phyloP scores from a whole-genome alignment of 2,888 invertebrate genomes.

The Lepidonotus clava region DNA sequence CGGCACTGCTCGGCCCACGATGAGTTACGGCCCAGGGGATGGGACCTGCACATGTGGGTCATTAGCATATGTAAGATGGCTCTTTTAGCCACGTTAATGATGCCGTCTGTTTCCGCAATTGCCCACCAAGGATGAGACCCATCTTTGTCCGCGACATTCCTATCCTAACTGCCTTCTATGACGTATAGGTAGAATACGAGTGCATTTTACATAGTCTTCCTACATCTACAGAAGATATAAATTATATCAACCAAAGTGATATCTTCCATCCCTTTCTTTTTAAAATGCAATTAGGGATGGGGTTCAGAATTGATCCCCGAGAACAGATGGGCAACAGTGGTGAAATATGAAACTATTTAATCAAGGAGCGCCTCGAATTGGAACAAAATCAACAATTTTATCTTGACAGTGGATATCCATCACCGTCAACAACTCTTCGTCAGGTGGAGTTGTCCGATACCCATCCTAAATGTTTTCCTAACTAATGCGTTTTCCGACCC shows the following conservation, averaged over 20 bases:
- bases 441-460: background rate
- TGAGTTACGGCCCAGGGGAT: conserved; percentile 29
- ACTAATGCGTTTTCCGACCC: conserved; percentile 37
- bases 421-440: conserved; percentile 12
- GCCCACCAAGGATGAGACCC: background rate
- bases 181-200: too few species aligned
- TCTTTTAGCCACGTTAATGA: conserved; percentile 45
- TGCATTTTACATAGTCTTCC: too few species aligned
- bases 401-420: conserved; percentile 22
- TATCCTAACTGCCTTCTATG: too few species aligned
- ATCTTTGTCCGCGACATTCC: background rate
- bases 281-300: too few species aligned
- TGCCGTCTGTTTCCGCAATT: background rate
- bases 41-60: conserved; percentile 38
- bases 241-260: too few species aligned
- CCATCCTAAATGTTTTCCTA: background rate
- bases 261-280: too few species aligned
- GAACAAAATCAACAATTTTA: conserved; percentile 13
- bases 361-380: background rate
- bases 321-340: background rate
- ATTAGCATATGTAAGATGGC: conserved; percentile 54
- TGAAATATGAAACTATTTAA: background rate
- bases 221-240: too few species aligned
- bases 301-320: background rate
- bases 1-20: background rate